phyloP scores from a whole-genome alignment of 2,888 invertebrate species.

The Papilio protenor region DNA sequence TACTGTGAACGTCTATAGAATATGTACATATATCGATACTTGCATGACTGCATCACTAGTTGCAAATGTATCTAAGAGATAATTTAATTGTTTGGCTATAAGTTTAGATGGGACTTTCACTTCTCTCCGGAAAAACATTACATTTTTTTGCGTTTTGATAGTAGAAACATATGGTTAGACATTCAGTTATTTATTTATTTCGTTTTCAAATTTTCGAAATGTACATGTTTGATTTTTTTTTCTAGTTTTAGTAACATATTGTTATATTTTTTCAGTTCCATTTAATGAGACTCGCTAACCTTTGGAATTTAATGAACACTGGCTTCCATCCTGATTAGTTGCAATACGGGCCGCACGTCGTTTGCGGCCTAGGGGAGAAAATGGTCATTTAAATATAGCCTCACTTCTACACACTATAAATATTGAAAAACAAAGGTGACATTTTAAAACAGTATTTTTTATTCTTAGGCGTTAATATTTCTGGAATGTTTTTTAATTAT shows the following conservation, averaged over 20 bases:
- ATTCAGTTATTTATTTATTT: not conserved
- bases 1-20: not conserved
- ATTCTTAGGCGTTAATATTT: not conserved
- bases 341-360: not conserved
- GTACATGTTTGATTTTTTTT: not conserved
- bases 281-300: not conserved
- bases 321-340: not conserved
- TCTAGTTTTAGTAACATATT: not conserved
- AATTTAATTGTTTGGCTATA: too few relatives aligned
- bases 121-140: not conserved
- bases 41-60: not conserved
- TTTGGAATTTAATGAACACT: not conserved
- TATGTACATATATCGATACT: not conserved
- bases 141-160: not conserved
- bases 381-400: conserved; percentile 1
- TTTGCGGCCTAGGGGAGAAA: not conserved
- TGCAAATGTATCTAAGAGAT: not conserved
- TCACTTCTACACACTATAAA: not conserved
- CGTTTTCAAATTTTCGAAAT: too few relatives aligned
- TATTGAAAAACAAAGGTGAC: not conserved
- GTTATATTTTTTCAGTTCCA: not conserved
- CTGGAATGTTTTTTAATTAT: too few relatives aligned
- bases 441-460: not conserved
- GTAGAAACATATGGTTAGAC: too few relatives aligned
- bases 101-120: too few relatives aligned